Percentiles rank a stretch among this genome's conserved stretches.
phyloP scores from a whole-genome alignment of 1,140 invertebrate genomes.

The Coelopa frigida region DNA sequence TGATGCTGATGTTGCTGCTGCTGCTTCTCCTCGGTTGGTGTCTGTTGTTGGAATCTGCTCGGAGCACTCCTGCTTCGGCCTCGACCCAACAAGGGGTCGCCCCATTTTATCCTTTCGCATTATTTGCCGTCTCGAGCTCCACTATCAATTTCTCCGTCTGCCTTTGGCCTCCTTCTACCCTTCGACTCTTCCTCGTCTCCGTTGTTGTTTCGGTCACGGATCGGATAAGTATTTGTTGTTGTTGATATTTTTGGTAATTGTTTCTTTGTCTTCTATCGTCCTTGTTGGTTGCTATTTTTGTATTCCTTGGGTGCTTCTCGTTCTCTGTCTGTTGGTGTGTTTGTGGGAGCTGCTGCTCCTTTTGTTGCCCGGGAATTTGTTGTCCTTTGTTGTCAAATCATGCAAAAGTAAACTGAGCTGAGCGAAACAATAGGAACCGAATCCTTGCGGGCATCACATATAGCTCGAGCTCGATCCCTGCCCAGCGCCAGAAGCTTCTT shows the following conservation, averaged over 20 bases:
- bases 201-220: not conserved
- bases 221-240: too few relatives aligned
- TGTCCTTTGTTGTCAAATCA: slow-evolving; percentile 13
- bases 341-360: slow-evolving; percentile 7
- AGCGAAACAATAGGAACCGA: not conserved
- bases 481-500: too few relatives aligned
- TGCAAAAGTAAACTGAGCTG: slow-evolving; percentile 5
- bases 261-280: not conserved
- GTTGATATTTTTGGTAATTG: not conserved
- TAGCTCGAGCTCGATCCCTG: too few relatives aligned
- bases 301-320: not conserved
- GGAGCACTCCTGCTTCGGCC: slow-evolving; percentile 3
- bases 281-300: not conserved
- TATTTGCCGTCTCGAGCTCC: not conserved
- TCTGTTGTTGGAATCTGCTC: not conserved
- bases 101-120: too few relatives aligned
- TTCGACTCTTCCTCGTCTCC: not conserved
- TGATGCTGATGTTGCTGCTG: slow-evolving; percentile 13
- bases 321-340: slow-evolving; percentile 5
- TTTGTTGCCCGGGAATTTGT: not conserved
- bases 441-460: slow-evolving; percentile 9
- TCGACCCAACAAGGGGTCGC: too few relatives aligned
- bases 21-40: slow-evolving; percentile 19
- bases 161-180: not conserved
- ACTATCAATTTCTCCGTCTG: not conserved